Evolutionary conservation across 2,888 invertebrate genomes (phyloP).

Genomic region (Seira musarum): DNA sequence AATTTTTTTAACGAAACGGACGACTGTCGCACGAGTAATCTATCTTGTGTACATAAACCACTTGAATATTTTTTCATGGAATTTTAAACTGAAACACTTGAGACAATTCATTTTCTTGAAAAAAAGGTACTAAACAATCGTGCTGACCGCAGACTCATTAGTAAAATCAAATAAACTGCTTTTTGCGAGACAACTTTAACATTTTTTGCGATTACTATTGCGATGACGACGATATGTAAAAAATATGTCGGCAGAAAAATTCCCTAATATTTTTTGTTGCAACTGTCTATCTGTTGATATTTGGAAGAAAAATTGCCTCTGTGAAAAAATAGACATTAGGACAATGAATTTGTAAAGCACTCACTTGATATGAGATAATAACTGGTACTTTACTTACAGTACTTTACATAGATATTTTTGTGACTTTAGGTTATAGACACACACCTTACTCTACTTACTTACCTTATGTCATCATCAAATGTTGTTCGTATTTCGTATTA

Average conservation of each 20-base stretch:
- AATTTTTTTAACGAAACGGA: not conserved
- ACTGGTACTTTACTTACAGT: not conserved
- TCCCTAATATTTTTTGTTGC: not conserved
- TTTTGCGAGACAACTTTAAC: not conserved
- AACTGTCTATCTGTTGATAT: not conserved
- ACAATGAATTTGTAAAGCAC: slow-evolving; percentile 6
- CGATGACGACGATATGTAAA: slow-evolving; percentile 4
- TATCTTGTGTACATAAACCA: not conserved
- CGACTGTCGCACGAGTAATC: slow-evolving; percentile 8
- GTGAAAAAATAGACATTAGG: slow-evolving; percentile 10
- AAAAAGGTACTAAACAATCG: not conserved
- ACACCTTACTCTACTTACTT: not conserved
- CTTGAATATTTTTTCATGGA: not conserved
- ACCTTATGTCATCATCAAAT: not conserved
- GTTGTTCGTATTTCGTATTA: slow-evolving; percentile 2
- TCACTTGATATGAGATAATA: not conserved
- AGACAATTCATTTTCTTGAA: not conserved
- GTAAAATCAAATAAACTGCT: not conserved
- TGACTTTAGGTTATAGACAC: not conserved
- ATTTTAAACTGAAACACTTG: not conserved
- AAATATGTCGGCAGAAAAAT: not conserved
- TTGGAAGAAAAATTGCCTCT: not conserved
- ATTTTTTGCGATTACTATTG: not conserved
- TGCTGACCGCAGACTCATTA: slow-evolving; percentile 6
- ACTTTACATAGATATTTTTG: not conserved